A percentile compares a stretch with the other conserved stretches of the same genome.
phyloP scores from a whole-genome alignment of 1,140 invertebrate genomes.

The Calliphora vicina region DNA sequence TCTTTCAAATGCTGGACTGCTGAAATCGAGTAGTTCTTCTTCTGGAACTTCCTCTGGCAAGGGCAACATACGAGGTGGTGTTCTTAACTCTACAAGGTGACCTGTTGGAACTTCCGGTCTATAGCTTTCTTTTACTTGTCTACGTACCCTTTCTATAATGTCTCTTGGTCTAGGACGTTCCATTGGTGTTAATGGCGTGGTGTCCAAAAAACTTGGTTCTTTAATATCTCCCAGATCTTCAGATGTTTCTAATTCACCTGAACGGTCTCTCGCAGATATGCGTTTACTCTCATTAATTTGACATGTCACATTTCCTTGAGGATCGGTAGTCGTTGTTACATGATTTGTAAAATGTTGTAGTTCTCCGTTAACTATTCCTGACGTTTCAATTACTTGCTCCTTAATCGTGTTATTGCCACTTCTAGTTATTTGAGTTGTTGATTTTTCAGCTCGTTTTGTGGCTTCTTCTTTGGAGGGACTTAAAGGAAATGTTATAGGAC shows the following conservation, averaged over 20 bases:
- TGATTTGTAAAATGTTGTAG: neutral
- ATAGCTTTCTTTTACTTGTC: neutral
- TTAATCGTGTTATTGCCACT: slow-evolving; percentile 3
- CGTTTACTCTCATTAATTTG: slow-evolving; percentile 25
- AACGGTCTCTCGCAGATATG: neutral
- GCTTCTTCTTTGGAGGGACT: neutral
- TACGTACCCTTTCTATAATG: neutral
- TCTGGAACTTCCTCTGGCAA: neutral
- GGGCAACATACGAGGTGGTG: neutral
- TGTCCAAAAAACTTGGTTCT: slow-evolving; percentile 28
- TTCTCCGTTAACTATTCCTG: slow-evolving; percentile 16
- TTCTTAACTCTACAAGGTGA: slow-evolving; percentile 10
- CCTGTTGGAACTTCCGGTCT: slow-evolving; percentile 12
- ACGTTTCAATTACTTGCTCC: neutral
- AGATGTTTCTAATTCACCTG: neutral
- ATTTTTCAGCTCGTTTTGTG: neutral
- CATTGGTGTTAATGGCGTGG: neutral
- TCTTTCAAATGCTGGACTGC: neutral
- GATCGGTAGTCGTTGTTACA: slow-evolving; percentile 5
- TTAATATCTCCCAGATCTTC: slow-evolving; percentile 1
- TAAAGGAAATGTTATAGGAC: neutral
- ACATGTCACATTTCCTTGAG: neutral
- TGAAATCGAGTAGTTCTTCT: neutral
- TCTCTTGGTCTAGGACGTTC: slow-evolving; percentile 12
- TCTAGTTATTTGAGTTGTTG: neutral